Base-by-base conservation (phyloP, 2,888 invertebrate genomes). In the Scaptomyza parva region DNA sequence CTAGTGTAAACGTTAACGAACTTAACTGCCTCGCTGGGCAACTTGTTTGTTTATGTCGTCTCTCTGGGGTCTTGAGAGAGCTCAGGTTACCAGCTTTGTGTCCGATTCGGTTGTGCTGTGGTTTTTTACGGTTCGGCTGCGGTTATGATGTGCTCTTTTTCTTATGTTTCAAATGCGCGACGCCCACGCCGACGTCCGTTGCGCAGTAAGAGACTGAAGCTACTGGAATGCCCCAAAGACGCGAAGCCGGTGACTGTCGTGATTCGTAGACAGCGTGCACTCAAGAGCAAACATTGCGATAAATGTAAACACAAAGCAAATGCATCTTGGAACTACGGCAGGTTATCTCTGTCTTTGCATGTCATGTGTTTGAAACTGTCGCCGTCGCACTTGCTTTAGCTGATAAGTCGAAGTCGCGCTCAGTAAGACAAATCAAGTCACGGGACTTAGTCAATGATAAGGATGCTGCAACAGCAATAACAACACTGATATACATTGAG, bases 241-340 rank as follows among this genome's bases (percentile, higher is more conserved):
- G 43, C 18, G 24, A 20, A 41, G 54, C 39, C 52, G 66, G 60
- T 48, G 55, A 20, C 35, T 45, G 41, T 40, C 33, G 48, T 30
- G 52, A 22, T 51, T 33, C 33, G 53, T 45, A 44, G 39, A 52
- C 64, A 20, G 44, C 41, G 44, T 22, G 37, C 39, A 52, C 64
- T 51, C 60, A 67, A 70, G 79, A 79, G 68, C 77, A 79, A 79
- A 73, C 80, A 79, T 43, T 51, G 70, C 28, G 86, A 86, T 86
- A 81, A 79, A 83, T 69, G 69, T 62, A 64, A 45, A n/a, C 52
- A 33, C 58, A 75, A 53, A 63, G 54, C 52, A 20, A 58, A 43
- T 62, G 70, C 58, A 67, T 53, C 63, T 53, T 37, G 35, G 20
- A 35, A 51, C 47, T 66, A 44, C 35, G 52, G 50, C 81, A 82